Conservation (phyloP, 2,797 vertebrate genomes). For the Aphelocoma californica region DNA sequence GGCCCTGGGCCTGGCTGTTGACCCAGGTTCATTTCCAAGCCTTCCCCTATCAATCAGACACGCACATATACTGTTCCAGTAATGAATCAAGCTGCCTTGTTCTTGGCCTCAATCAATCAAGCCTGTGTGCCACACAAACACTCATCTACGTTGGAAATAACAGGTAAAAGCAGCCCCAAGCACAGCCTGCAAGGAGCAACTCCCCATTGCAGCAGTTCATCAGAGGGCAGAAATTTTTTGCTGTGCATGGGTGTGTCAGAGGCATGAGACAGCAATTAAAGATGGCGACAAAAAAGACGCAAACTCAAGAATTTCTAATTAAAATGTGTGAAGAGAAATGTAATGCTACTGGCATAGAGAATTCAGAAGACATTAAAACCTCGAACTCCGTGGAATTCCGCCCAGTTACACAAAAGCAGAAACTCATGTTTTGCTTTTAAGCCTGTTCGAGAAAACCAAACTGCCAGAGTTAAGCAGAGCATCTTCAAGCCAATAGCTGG, state of each 20-base stretch:
- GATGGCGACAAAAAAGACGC: neutral
- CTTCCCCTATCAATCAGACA: slow-evolving; percentile 12
- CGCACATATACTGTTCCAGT: neutral
- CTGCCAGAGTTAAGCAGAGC: neutral
- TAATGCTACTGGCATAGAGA: neutral
- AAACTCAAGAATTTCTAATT: neutral
- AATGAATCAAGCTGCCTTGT: slow-evolving; percentile 26
- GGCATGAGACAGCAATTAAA: neutral
- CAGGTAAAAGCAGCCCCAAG: neutral
- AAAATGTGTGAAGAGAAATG: neutral
- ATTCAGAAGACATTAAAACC: neutral
- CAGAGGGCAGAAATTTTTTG: neutral
- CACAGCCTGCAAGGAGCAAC: neutral
- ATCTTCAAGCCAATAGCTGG: neutral
- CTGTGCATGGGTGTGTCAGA: neutral
- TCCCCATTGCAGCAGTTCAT: neutral
- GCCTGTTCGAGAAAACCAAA: neutral
- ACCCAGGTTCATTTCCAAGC: slow-evolving; percentile 9
- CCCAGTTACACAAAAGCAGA: neutral
- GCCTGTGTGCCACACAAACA: neutral
- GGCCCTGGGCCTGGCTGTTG: neutral
- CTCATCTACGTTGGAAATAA: neutral
- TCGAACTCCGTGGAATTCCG: neutral
- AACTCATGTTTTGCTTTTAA: neutral
- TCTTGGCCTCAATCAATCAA: slow-evolving; percentile 39